phyloP scores from a whole-genome alignment of 2,113 vertebrate genomes.

The Rousettus leschenaultii region DNA sequence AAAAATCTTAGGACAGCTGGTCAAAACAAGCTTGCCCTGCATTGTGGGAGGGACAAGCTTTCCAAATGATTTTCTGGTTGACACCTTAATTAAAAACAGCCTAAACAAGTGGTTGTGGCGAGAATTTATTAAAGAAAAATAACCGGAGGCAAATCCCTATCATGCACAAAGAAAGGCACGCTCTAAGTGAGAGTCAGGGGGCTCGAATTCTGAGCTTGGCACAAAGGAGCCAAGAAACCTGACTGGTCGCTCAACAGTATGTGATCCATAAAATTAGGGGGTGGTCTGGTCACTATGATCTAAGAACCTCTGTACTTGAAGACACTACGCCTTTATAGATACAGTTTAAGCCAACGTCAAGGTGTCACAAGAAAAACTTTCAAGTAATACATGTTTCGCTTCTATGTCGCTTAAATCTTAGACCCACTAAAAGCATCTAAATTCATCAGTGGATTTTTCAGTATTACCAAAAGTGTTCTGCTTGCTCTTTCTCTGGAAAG shows the following conservation, averaged over 20 bases:
- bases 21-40: conserved; percentile 51
- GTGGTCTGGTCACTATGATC: background rate
- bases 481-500: background rate
- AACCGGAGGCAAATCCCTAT: background rate
- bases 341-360: background rate
- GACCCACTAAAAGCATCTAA: background rate
- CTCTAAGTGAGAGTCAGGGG: background rate
- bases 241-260: background rate
- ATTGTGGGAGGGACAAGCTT: conserved; percentile 46
- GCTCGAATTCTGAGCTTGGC: background rate
- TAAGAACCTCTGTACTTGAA: background rate
- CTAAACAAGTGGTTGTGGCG: background rate
- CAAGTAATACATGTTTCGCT: background rate
- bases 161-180: background rate
- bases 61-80: conserved; percentile 45
- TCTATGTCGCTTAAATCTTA: background rate
- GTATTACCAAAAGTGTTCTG: background rate
- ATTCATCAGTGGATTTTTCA: background rate
- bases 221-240: background rate
- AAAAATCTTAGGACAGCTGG: conserved; percentile 49
- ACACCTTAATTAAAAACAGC: conserved; percentile 65
- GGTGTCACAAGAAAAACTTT: background rate
- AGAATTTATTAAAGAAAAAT: conserved; percentile 66
- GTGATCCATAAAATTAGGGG: background rate
- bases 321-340: conserved; percentile 25